Evolutionary conservation across 2,113 vertebrate species (phyloP), one percentile per base, ranked within the genome.

Genomic region (Oreochromis tanganicae): DNA sequence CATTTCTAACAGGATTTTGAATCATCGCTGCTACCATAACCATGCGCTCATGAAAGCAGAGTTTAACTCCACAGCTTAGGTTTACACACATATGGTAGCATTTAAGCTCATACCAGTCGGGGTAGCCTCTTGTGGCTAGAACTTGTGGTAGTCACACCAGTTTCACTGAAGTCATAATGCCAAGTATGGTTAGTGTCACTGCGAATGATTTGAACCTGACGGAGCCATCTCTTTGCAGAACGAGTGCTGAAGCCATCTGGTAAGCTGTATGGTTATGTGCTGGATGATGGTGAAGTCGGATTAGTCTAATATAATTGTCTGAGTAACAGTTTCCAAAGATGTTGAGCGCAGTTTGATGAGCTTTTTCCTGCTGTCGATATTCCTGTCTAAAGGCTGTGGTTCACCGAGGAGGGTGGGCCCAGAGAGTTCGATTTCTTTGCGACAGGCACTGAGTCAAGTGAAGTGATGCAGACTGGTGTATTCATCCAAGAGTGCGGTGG

Each of bases 291-390:
- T 83, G 75, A 88, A 81, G 85, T 86, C 10, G 4, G 71, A 92
- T 90, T 90, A 87, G 82, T 90, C 84, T 84, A 92, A 91, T 93
- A 91, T 95, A 88, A 89, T 89, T 90, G 84, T 92, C 91, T 93
- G 91, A 94, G 91, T 84, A 95, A 95, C 90, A 91, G 85, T 93
- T 95, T 95, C 93, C 92, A 92, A 88, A 94, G 84, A 93, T 92
- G 90, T 92, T 94, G 71, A 87, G 80, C 81, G 84, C 87, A 85
- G 84, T 89, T 93, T 93, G 87, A 95, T 93, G 93, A 91, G 82
- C 85, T 91, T 94, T 95, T 95, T 94, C 91, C 93, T 93, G 92
- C 92, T 94, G 90, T 94, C 89, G 86, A 24, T 84, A 93, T 93
- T 91, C 92, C 92, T 93, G 88, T 85, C 83, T 89, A 85, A 94